Conservation (phyloP, 2,888 invertebrate genomes). For the Gnatocerus cornutus region DNA sequence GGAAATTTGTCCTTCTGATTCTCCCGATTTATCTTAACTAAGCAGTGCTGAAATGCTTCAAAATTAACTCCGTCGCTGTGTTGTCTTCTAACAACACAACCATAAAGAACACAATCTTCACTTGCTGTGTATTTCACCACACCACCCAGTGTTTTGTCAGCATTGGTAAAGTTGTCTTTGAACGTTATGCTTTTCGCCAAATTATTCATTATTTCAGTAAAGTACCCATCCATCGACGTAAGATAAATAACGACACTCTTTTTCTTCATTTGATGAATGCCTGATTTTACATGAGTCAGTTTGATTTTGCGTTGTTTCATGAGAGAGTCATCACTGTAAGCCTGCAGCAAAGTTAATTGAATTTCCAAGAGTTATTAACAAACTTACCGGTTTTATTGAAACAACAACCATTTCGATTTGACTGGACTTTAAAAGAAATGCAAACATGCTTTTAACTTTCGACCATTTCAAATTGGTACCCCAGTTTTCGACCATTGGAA, state of each 20-base stretch:
- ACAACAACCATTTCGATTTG: constrained; percentile 2
- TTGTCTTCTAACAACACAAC: constrained; percentile 58
- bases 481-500: constrained; percentile 5
- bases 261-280: constrained; percentile 22
- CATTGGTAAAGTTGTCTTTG: neutral
- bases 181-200: constrained; percentile 11
- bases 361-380: neutral
- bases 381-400: constrained; percentile 8
- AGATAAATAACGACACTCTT: constrained; percentile 25
- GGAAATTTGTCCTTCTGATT: constrained; percentile 8
- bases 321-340: neutral
- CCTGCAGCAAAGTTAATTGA: constrained; percentile 6
- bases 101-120: constrained; percentile 52
- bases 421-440: constrained; percentile 1
- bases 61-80: constrained; percentile 54
- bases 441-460: constrained; percentile 21
- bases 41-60: constrained; percentile 54
- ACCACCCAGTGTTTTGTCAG: constrained; percentile 1
- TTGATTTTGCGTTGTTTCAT: neutral
- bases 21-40: constrained; percentile 50
- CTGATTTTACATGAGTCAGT: constrained; percentile 5
- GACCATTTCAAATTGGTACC: neutral
- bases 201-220: constrained; percentile 11
- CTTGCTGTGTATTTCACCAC: constrained; percentile 5
- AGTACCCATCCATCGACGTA: constrained; percentile 11